These are phyloP conservation scores for Bombus impatiens DNA, from an alignment of 1,140 invertebrate genomes.

Conservation along the genomic window DNA sequence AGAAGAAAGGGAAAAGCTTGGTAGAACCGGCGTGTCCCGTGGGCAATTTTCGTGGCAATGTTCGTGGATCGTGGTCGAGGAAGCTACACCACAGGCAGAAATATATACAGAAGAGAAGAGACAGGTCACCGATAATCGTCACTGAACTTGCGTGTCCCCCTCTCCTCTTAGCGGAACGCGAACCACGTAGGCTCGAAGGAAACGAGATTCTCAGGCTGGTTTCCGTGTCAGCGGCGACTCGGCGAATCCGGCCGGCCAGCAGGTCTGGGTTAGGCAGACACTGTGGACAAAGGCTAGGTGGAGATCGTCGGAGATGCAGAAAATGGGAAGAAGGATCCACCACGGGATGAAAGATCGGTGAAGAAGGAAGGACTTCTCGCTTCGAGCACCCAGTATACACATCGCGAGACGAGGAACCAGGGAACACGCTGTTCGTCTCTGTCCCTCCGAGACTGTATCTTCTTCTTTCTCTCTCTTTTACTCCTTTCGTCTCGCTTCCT, in stretches of 20 bases:
- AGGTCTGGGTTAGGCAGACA: conserved; percentile 10
- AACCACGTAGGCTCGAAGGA: conserved; percentile 22
- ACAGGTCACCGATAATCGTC: conserved; percentile 19
- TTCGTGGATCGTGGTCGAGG: not conserved
- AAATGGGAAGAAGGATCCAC: conserved; percentile 54
- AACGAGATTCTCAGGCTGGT: conserved; percentile 24
- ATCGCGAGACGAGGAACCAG: conserved; percentile 70
- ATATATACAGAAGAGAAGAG: not conserved
- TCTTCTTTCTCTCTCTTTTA: conserved; percentile 32
- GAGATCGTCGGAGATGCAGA: conserved; percentile 55
- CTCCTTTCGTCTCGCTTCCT: conserved; percentile 21
- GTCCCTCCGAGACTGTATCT: conserved; percentile 22
- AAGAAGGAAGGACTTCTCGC: conserved; percentile 62
- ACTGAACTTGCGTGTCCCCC: not conserved
- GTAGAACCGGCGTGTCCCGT: not conserved
- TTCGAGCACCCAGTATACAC: conserved; percentile 72
- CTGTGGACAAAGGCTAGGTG: conserved; percentile 54
- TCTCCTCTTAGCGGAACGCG: not conserved
- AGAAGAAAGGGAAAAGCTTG: conserved; percentile 51
- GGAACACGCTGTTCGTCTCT: conserved; percentile 46
- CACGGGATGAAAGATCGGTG: conserved; percentile 29
- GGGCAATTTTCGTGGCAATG: not conserved
- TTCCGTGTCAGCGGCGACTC: conserved; percentile 21
- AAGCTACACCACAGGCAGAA: not conserved
- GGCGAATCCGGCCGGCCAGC: conserved; percentile 6